Evolutionary conservation across 2,888 invertebrate species (phyloP), one percentile per base, ranked within the genome.

Genomic region (Caenorhabditis doughertyi): DNA sequence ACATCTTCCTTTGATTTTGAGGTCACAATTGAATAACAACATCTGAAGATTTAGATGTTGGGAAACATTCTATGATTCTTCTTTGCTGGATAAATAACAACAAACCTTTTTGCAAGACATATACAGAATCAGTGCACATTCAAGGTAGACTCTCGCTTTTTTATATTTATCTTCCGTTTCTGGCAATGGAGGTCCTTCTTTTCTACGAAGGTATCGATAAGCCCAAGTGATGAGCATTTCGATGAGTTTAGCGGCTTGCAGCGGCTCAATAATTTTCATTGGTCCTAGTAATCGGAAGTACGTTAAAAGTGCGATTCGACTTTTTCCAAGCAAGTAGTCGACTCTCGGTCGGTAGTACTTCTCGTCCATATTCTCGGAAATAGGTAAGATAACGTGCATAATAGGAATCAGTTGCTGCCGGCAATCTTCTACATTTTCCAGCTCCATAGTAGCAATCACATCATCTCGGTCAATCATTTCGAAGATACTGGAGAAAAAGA

Each of bases 361-460:
- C 25, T 82, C 82, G 42, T 79, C 82, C 13, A 68, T 5, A 25
- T 39, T 29, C 29, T 72, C 39, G 2, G 71, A 53, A 16, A 82
- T 77, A 3, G 82, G 82, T 0, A 82, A 23, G 0, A 77, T n/a
- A 2, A 42, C 47, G 47, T 76, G 71, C 39, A 85, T 64, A 21
- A 85, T 27, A 0, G 71, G 68, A 47, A 85, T 68, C 5, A 85
- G 58, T 11, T 77, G 74, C 9, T 49, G 77, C 3, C 85, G 56
- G 7, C 82, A 79, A 3, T 64, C 32, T 27, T 86, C 85, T 9
- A 81, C 83, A 23, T 68, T 72, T 64, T 86, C 85, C 9, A 82
- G 42, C 21, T 86, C 85, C 2, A 85, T 49, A 5, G 79, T 76
- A 8, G 79, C 76, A 58, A 85, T 79, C 2, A 70, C 32, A 9